Conservation (phyloP, 2,888 invertebrate genomes). For the Protodeltote pygarga region DNA sequence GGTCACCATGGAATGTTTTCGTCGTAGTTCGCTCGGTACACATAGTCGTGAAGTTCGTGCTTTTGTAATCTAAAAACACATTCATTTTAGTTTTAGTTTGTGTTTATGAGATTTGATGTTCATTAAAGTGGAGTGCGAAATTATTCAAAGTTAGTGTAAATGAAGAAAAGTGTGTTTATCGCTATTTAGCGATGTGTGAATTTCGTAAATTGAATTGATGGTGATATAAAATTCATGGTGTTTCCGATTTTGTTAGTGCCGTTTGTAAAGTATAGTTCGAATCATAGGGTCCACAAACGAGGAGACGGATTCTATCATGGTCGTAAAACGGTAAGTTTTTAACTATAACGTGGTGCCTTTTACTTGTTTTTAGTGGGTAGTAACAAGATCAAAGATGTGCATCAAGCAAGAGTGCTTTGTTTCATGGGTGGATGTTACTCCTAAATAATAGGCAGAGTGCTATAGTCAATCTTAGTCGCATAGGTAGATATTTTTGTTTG, state of each 20-base stretch:
- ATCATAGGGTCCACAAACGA: slow-evolving; percentile 87
- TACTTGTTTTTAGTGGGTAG: slow-evolving; percentile 1
- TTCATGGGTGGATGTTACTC: slow-evolving; percentile 38
- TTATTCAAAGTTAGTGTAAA: slow-evolving; percentile 72
- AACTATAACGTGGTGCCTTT: slow-evolving; percentile 50
- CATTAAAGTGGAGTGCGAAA: slow-evolving; percentile 76
- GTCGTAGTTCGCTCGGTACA: slow-evolving; percentile 15
- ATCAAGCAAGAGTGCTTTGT: slow-evolving; percentile 42
- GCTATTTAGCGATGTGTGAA: slow-evolving; percentile 85
- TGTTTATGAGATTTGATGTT: slow-evolving; percentile 76
- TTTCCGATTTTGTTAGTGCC: slow-evolving; percentile 77
- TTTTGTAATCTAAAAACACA: slow-evolving; percentile 57
- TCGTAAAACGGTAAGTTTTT: slow-evolving; percentile 85
- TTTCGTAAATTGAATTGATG: slow-evolving; percentile 78
- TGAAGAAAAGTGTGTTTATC: slow-evolving; percentile 80
- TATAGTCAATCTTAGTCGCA: slow-evolving; percentile 22
- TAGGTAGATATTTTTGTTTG: slow-evolving; percentile 51
- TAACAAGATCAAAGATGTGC: background rate
- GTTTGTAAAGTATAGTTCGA: slow-evolving; percentile 80
- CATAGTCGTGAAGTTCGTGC: slow-evolving; percentile 51
- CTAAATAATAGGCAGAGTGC: slow-evolving; percentile 21
- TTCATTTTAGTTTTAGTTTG: slow-evolving; percentile 74
- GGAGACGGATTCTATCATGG: slow-evolving; percentile 87
- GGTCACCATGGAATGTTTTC: slow-evolving; percentile 43
- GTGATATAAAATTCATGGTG: slow-evolving; percentile 85